Percentiles rank a stretch among this genome's conserved stretches.
Conservation (phyloP, 2,797 vertebrate species). For the Silurus lanzhouensis region DNA sequence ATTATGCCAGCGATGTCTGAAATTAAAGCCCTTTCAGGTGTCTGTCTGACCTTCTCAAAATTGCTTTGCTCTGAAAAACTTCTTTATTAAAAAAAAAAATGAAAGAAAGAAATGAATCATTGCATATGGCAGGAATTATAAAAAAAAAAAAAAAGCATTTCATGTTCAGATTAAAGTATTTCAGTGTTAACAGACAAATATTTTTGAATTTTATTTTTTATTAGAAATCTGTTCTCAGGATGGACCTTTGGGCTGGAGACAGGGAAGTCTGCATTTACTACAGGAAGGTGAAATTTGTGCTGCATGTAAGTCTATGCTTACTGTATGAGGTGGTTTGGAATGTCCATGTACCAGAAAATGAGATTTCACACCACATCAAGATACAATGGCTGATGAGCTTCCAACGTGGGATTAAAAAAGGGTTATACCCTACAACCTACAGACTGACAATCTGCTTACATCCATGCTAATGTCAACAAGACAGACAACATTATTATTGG, state of each 20-base stretch:
- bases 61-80: slow-evolving; percentile 23
- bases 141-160: not conserved
- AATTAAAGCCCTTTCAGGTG: slow-evolving; percentile 29
- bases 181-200: slow-evolving; percentile 20
- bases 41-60: slow-evolving; percentile 44
- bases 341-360: slow-evolving; percentile 60
- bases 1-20: slow-evolving; percentile 15
- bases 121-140: not conserved
- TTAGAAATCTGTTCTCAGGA: not conserved
- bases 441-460: slow-evolving; percentile 14
- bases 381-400: slow-evolving; percentile 78
- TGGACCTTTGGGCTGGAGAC: not conserved
- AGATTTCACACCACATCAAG: slow-evolving; percentile 77
- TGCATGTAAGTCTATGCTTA: slow-evolving; percentile 54
- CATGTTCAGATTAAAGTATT: slow-evolving; percentile 16
- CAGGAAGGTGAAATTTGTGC: slow-evolving; percentile 65
- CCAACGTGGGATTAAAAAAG: not conserved
- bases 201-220: slow-evolving; percentile 14
- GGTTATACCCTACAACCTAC: not conserved
- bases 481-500: slow-evolving; percentile 25
- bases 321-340: slow-evolving; percentile 39
- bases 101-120: not conserved
- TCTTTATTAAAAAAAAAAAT: slow-evolving; percentile 32
- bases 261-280: slow-evolving; percentile 25
- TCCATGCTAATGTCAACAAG: slow-evolving; percentile 30